A percentile compares a stretch with the other conserved stretches of the same genome.
These are phyloP conservation scores for Sebastes schlegelii DNA, from an alignment of 2,113 vertebrate species.

Conservation along the genomic window DNA sequence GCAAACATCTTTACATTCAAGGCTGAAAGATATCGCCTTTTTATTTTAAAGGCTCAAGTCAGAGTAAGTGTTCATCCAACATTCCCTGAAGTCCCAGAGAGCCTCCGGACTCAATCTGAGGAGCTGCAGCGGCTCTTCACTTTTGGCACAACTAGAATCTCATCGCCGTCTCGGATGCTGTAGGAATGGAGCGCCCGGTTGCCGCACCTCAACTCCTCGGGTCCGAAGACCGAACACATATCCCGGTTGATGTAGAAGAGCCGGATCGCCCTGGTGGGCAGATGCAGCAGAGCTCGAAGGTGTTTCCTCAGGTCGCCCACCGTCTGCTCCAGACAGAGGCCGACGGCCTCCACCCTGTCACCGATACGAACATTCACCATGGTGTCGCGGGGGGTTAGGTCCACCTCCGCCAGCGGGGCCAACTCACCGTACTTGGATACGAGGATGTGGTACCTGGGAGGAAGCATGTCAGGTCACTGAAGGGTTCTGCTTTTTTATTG, in stretches of 20 bases:
- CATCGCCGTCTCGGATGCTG: slow-evolving; percentile 94
- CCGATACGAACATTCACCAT: slow-evolving; percentile 93
- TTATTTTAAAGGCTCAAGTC: slow-evolving; percentile 27
- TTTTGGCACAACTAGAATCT: slow-evolving; percentile 93
- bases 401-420: slow-evolving; percentile 94
- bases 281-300: slow-evolving; percentile 88
- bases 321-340: slow-evolving; percentile 93
- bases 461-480: background rate
- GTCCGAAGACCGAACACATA: slow-evolving; percentile 86
- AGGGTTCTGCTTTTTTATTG: background rate
- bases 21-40: background rate
- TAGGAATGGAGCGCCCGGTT: slow-evolving; percentile 93
- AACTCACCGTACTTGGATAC: slow-evolving; percentile 94
- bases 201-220: slow-evolving; percentile 94
- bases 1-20: slow-evolving; percentile 61
- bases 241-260: slow-evolving; percentile 94
- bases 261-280: slow-evolving; percentile 90
- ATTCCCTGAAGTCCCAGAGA: background rate
- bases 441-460: slow-evolving; percentile 90
- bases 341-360: slow-evolving; percentile 89
- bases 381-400: slow-evolving; percentile 90
- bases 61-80: slow-evolving; percentile 25
- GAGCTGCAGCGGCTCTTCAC: slow-evolving; percentile 85
- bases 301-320: slow-evolving; percentile 95
- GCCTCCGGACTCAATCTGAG: slow-evolving; percentile 43